Evolutionary conservation across 2,797 vertebrate genomes (phyloP), one percentile per base, ranked within the genome.

Genomic region (Emydoidea blandingii): DNA sequence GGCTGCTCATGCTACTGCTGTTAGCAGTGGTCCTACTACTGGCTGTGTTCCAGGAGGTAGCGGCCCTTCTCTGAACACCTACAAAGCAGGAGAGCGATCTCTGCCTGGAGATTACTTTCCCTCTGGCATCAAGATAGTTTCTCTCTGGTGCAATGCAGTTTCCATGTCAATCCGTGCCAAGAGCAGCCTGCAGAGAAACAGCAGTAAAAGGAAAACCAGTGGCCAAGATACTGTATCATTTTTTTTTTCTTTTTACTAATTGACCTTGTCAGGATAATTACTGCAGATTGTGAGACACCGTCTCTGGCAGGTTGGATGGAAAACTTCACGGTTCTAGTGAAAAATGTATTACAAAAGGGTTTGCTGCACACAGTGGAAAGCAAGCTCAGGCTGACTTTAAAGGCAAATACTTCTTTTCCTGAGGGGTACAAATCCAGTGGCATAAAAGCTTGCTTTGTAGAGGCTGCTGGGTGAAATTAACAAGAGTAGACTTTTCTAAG

Each of bases 211-310:
- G 86, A 93, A 98, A 97, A 96, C 41, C 84, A 96, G 93, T 90
- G 93, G 95, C 96, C 97, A 97, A 98, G 93, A 56, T 95, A 93
- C 95, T 92, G 83, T 95, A 97, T 97, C 92, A 97, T 97, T 98
- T 97, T 96, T 53, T 95, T 95, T 95, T 90, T 16, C 95, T 95
- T 97, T 97, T 96, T 95, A 97, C 97, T 98, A 98, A 98, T 98
- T 98, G 97, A 97, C 97, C 97, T 97, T 98, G 97, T 98, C 97
- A 97, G 97, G 96, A 95, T 98, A 98, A 98, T 98, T 98, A 97
- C 97, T 98, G 94, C 89, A 89, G 97, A 98, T 97, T 92, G 95
- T 96, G 95, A 98, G 96, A 97, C 88, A 96, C 84, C 82, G 84
- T 96, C 92, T 97, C 94, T 93, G 94, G 96, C 95, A 94, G 83